phyloP scores from a whole-genome alignment of 2,888 invertebrate genomes.

The Choreutis nemorana region DNA sequence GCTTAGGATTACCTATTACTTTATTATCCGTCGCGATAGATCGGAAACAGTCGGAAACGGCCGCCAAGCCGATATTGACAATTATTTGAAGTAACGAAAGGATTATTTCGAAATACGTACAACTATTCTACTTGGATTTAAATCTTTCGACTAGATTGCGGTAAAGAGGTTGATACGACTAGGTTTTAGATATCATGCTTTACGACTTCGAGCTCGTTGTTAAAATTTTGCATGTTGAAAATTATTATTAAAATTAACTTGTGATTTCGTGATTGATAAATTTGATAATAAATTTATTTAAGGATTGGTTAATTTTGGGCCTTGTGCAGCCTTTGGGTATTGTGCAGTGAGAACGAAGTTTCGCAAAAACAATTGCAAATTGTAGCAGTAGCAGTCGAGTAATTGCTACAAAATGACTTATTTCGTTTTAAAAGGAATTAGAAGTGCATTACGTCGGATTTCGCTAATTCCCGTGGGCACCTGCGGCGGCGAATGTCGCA shows the following conservation, averaged over 20 bases:
- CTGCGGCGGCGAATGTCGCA: constrained; percentile 22
- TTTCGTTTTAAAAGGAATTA: no score
- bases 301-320: constrained; percentile 19
- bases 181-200: constrained; percentile 18
- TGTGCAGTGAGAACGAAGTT: no score
- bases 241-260: constrained; percentile 16
- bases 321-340: no score
- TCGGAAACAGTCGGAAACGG: constrained; percentile 39
- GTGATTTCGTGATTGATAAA: constrained; percentile 10
- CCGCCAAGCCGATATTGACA: constrained; percentile 35
- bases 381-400: no score
- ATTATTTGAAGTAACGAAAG: constrained; percentile 42
- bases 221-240: constrained; percentile 16
- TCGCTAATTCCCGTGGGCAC: constrained; percentile 29
- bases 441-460: no score
- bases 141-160: constrained; percentile 30
- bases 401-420: no score
- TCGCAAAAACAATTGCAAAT: constrained; percentile 1
- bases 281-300: constrained; percentile 18
- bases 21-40: constrained; percentile 30
- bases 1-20: constrained; percentile 32
- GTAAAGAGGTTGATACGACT: constrained; percentile 20
- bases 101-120: constrained; percentile 31
- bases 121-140: constrained; percentile 26
- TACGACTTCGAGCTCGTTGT: constrained; percentile 10